Conservation (phyloP, 53 echinoderm and acorn worm genomes). For the Holothuria leucospilota region DNA sequence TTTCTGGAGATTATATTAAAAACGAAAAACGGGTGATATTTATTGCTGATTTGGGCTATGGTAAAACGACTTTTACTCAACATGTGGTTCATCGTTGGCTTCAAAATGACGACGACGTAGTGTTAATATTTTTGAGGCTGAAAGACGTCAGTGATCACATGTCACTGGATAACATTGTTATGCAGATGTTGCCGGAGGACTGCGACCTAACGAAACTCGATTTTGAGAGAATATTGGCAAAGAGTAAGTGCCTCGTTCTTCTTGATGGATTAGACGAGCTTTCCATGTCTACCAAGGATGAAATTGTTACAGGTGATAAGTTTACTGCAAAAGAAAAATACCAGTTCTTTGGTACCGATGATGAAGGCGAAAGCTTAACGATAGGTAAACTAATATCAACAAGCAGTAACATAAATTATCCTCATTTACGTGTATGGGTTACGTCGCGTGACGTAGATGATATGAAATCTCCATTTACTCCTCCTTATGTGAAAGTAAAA, state of each 20-base stretch:
- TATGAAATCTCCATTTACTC: not conserved
- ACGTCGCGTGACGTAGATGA: conserved; percentile 29
- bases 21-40: conserved; percentile 10
- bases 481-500: conserved; percentile 20
- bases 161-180: not conserved
- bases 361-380: not conserved
- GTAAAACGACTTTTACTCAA: conserved; percentile 37
- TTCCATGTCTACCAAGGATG: not conserved
- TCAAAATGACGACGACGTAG: not conserved
- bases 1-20: not conserved
- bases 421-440: not conserved
- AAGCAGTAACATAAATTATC: not conserved
- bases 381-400: not conserved
- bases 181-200: not conserved
- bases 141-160: not conserved
- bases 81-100: conserved; percentile 18
- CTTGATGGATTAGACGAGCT: conserved; percentile 36
- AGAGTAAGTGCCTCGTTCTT: conserved; percentile 12
- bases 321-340: too few species aligned
- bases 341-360: not conserved
- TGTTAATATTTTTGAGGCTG: conserved; percentile 17
- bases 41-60: conserved; percentile 30
- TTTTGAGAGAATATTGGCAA: conserved; percentile 9
- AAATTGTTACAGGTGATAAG: not conserved
- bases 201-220: not conserved